These are phyloP conservation scores for Agrochola litura DNA, from an alignment of 2,888 invertebrate species.

Conservation along the genomic window DNA sequence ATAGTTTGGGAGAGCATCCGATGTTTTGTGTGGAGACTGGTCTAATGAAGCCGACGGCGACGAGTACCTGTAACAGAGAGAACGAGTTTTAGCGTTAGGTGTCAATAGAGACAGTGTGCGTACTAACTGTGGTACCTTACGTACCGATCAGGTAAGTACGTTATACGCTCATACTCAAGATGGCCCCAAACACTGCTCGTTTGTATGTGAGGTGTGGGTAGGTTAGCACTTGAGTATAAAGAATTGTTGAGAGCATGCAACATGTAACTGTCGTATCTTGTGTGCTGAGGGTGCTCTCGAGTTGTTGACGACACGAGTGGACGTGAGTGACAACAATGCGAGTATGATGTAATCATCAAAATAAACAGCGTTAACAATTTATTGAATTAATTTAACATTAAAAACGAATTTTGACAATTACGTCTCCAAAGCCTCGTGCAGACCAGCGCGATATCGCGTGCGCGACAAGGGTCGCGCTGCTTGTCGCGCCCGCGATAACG, in stretches of 20 bases:
- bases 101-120: conserved; percentile 40
- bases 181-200: conserved; percentile 35
- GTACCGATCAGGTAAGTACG: not conserved
- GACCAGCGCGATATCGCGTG: too few species aligned
- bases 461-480: too few species aligned
- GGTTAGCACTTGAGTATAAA: conserved; percentile 22
- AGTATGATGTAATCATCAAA: not conserved
- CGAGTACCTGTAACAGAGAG: conserved; percentile 70
- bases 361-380: not conserved
- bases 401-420: not conserved
- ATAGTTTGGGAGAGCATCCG: conserved; percentile 52
- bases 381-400: not conserved
- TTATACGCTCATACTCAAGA: conserved; percentile 16
- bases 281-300: not conserved
- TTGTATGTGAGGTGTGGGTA: conserved; percentile 27
- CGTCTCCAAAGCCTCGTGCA: not conserved
- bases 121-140: not conserved
- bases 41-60: conserved; percentile 51
- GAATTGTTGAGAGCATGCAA: conserved; percentile 29
- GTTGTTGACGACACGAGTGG: conserved; percentile 19
- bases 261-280: conserved; percentile 1
- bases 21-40: conserved; percentile 17
- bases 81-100: conserved; percentile 50
- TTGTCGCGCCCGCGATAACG: too few species aligned
- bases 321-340: conserved; percentile 9